A percentile compares a stretch with the other conserved stretches of the same genome.
Evolutionary conservation across 2,797 vertebrate genomes (phyloP).

Genomic region (Carcharodon carcharias): DNA sequence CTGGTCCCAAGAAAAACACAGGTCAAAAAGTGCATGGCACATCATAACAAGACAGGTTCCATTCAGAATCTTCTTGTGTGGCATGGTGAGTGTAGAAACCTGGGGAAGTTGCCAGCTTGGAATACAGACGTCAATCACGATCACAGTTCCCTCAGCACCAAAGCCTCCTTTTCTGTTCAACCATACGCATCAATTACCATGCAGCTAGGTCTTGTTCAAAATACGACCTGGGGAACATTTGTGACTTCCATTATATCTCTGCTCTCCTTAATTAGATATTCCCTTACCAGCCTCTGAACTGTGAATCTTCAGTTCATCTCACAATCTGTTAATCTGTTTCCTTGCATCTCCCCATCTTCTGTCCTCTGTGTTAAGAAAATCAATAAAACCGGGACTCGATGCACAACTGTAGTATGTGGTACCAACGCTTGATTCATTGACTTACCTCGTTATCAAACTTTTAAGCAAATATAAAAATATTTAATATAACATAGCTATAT

Average conservation of each 20-base stretch:
- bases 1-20: background rate
- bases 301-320: background rate
- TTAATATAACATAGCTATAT: background rate
- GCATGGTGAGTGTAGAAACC: background rate
- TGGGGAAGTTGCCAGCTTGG: background rate
- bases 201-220: background rate
- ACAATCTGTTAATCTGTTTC: background rate
- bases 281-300: background rate
- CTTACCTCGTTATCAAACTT: background rate
- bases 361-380: background rate
- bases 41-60: background rate
- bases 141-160: background rate
- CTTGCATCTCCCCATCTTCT: background rate
- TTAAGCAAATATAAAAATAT: background rate
- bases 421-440: background rate
- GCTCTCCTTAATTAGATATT: background rate
- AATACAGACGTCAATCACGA: background rate
- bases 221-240: background rate
- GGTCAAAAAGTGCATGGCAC: background rate
- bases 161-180: background rate
- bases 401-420: background rate
- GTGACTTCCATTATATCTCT: background rate
- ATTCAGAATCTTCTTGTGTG: background rate
- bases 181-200: background rate
- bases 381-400: background rate